These are phyloP conservation scores for Pomatorhinus ruficollis DNA, from an alignment of 2,113 vertebrate species.

Conservation along the genomic window DNA sequence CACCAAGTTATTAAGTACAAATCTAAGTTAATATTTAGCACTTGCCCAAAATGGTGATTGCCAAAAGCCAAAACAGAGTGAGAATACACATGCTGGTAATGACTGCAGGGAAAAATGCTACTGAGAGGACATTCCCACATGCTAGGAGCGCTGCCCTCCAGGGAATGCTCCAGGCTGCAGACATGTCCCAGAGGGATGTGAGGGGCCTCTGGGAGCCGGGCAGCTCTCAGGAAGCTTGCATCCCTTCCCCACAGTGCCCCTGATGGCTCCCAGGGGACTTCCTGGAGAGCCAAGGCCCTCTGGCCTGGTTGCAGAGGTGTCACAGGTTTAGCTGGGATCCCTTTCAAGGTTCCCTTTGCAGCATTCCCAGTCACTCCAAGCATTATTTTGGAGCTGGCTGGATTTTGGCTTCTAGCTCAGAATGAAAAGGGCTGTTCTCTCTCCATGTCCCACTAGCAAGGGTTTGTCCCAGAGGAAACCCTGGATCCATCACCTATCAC, in stretches of 20 bases:
- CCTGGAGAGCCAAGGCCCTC: background rate
- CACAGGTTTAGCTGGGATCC: background rate
- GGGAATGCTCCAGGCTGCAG: background rate
- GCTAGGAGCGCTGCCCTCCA: fast-evolving
- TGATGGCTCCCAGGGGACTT: background rate
- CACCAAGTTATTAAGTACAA: background rate
- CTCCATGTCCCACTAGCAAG: fast-evolving
- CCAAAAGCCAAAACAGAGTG: background rate
- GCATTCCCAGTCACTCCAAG: background rate
- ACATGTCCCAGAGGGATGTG: fast-evolving
- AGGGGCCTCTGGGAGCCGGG: background rate
- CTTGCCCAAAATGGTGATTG: background rate
- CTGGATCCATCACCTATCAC: fast-evolving
- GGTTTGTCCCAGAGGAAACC: background rate
- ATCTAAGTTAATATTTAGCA: conserved; percentile 19
- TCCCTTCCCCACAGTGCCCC: background rate
- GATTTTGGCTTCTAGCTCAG: background rate
- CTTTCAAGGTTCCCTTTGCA: background rate
- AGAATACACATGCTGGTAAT: background rate
- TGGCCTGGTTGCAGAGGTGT: background rate
- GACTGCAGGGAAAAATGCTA: background rate
- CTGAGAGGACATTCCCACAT: background rate
- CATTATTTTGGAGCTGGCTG: background rate
- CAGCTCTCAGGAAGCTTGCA: fast-evolving
- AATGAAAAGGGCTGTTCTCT: background rate